Conservation (phyloP, 2,113 vertebrate genomes). For the Hucho hucho region DNA sequence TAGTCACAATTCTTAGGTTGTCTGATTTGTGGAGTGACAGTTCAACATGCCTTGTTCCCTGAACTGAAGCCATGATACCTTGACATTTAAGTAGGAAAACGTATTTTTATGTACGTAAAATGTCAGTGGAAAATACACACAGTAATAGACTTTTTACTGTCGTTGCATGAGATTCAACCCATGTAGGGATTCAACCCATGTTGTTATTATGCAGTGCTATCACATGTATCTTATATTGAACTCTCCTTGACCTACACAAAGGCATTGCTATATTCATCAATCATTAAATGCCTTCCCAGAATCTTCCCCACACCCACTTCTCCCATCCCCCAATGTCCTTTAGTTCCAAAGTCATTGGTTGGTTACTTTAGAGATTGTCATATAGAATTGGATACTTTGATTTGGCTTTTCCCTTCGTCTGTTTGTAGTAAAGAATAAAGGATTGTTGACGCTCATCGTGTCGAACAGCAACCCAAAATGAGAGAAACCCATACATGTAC, state of each 20-base stretch:
- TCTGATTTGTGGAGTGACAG: no score
- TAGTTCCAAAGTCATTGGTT: neutral
- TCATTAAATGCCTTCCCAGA: neutral
- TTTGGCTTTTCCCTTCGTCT: neutral
- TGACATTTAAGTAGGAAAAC: no score
- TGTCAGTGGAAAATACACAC: no score
- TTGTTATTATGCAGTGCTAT: neutral
- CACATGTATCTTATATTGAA: neutral
- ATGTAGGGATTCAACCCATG: slow-evolving; percentile 7
- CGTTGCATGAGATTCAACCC: no score
- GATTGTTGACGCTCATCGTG: neutral
- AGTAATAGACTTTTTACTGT: neutral
- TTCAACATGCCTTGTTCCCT: no score
- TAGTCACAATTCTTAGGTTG: no score
- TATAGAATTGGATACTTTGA: neutral
- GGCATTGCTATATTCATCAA: neutral
- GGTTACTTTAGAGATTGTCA: neutral
- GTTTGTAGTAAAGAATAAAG: neutral
- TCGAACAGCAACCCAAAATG: neutral
- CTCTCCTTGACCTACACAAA: neutral
- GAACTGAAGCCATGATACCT: no score
- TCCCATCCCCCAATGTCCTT: neutral
- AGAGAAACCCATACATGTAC: neutral
- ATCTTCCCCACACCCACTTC: neutral
- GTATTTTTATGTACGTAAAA: no score